Base-by-base conservation (phyloP, 2,797 vertebrate species). In the Sorex maritimensis region DNA sequence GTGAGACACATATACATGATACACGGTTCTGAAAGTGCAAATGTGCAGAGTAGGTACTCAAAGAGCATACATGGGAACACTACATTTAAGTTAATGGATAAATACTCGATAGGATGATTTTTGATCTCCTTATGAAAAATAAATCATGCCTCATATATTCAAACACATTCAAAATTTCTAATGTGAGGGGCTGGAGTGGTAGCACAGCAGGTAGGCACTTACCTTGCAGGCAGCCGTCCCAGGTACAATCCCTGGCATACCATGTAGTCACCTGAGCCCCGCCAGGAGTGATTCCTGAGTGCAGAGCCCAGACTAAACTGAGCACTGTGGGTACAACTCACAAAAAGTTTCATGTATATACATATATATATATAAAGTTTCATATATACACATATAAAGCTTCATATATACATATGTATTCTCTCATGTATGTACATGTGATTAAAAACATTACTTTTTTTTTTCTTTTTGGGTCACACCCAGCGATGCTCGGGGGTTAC, bases 31-130 rank as follows among this genome's bases (percentile, higher is more conserved):
- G n/a, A 55, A 65, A 87, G 75, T 61, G 41, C 9, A 12, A 24
- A 19, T 77, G 14, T 12, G 28, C 67, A 13, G 26, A 5, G 15
- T 2, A 71, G 28, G 13, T 21, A 52, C 58, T 63, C 69, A 28
- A 46, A 82, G 71, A 52, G 73, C 58, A 30, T 21, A 69, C 5
- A 9, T 26, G 30, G 49, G 38, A 17, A 77, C 72, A 38, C n/a
- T 24, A 23, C 75, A 81, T 84, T 80, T 69, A 72, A n/a, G 38
- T 61, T 34, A 73, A 83, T 44, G 68, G 4, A 67, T 41, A 84
- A 81, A 91, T 13, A 73, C 21, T 73, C 72, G 73, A 38, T 13
- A 38, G 61, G 21, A 86, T 78, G 17, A 72, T 85, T 88, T 77
- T 68, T n/a, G 79, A 19, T 82, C 8, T 89, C 26, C 28, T 61